phyloP scores from a whole-genome alignment of 2,888 invertebrate genomes.

The Scaptomyza polygonia region DNA sequence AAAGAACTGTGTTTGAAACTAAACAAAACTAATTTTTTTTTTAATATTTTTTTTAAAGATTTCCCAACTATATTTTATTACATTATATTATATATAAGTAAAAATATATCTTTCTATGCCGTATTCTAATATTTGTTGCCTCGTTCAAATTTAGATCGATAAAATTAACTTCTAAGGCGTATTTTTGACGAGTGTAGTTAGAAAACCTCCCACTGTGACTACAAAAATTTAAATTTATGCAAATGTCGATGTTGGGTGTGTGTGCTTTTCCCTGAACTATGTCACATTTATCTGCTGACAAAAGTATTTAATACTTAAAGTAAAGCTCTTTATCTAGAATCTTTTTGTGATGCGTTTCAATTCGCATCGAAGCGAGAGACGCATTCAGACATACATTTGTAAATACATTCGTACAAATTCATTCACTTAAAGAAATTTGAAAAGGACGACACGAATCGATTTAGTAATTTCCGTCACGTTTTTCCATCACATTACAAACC shows the following conservation, averaged over 20 bases:
- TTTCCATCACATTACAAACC: constrained; percentile 40
- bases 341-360: constrained; percentile 10
- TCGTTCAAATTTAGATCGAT: too few species aligned
- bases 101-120: too few species aligned
- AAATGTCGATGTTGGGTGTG: constrained; percentile 11
- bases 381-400: neutral
- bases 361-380: constrained; percentile 2
- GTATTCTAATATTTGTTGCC: too few species aligned
- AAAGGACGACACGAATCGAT: constrained; percentile 57
- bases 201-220: constrained; percentile 1
- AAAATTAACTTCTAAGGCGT: too few species aligned
- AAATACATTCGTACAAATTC: constrained; percentile 1
- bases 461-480: constrained; percentile 64
- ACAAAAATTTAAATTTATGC: constrained; percentile 23
- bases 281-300: constrained; percentile 1
- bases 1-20: too few species aligned
- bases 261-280: neutral
- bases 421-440: constrained; percentile 19
- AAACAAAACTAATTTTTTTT: too few species aligned
- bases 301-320: constrained; percentile 3
- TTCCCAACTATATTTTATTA: too few species aligned
- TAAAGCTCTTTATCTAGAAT: constrained; percentile 6
- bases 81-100: too few species aligned
- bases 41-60: too few species aligned
- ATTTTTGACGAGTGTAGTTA: neutral